Conservation (phyloP, 2,797 vertebrate species). For the Clarias laeviceps region DNA sequence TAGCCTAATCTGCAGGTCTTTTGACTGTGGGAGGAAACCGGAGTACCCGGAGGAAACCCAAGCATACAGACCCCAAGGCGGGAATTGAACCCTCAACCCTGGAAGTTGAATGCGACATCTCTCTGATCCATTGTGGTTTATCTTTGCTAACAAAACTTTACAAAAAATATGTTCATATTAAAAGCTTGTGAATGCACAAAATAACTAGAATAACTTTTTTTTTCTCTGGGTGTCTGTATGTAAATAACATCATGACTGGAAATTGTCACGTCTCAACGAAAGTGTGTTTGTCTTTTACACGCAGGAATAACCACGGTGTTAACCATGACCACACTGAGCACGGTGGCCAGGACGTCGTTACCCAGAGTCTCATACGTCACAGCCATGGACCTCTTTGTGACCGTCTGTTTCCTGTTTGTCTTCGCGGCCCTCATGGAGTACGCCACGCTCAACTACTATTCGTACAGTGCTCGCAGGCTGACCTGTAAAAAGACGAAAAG, state of each 20-base stretch:
- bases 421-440: conserved; percentile 99
- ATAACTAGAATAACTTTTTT: background rate
- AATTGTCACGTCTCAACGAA: background rate
- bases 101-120: too few relatives aligned
- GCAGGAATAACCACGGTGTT: conserved; percentile 95
- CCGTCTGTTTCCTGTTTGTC: conserved; percentile 96
- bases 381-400: conserved; percentile 96
- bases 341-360: conserved; percentile 89
- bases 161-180: background rate
- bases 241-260: background rate
- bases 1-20: too few relatives aligned
- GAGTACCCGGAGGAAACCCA: too few relatives aligned
- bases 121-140: background rate
- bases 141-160: background rate
- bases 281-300: conserved; percentile 9
- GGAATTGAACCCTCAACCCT: too few relatives aligned
- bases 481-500: conserved; percentile 81
- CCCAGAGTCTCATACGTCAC: conserved; percentile 95
- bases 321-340: conserved; percentile 96
- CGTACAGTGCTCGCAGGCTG: conserved; percentile 79
- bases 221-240: background rate
- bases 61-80: too few relatives aligned
- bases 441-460: conserved; percentile 93
- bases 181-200: background rate
- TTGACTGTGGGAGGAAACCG: too few relatives aligned